A percentile compares a stretch with the other conserved stretches of the same genome.
phyloP scores from a whole-genome alignment of 2,113 vertebrate genomes.

The Camelus dromedarius region DNA sequence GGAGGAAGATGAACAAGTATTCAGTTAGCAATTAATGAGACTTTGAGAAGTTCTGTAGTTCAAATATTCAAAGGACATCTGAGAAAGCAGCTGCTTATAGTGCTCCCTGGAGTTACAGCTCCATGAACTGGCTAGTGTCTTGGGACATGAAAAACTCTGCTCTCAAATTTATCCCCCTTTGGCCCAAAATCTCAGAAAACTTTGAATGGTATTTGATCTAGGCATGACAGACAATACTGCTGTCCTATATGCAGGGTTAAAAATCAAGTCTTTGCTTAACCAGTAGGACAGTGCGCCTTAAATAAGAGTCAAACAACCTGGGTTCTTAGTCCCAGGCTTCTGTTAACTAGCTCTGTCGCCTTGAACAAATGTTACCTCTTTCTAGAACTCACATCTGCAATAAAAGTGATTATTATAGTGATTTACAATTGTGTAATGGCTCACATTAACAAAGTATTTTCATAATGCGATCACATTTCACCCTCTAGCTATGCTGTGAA shows the following conservation, averaged over 20 bases:
- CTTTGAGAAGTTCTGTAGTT: background rate
- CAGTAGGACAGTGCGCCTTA: background rate
- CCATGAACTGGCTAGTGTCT: background rate
- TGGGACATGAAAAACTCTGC: background rate
- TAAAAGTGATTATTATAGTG: background rate
- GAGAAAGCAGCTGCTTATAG: background rate
- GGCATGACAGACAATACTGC: background rate
- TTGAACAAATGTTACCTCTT: background rate
- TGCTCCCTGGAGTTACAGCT: background rate
- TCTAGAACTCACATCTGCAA: background rate
- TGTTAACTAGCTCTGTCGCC: background rate
- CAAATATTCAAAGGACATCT: background rate
- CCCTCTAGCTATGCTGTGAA: background rate
- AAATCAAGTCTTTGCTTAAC: background rate
- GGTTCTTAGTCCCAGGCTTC: background rate
- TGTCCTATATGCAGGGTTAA: background rate
- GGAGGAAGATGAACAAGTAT: background rate
- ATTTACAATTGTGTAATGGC: background rate
- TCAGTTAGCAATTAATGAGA: background rate
- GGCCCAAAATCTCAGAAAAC: background rate
- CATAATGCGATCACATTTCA: background rate
- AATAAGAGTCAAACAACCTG: background rate
- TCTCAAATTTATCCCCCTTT: background rate
- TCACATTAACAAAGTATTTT: background rate
- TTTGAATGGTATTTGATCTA: background rate